Evolutionary conservation across 1,140 invertebrate species (phyloP).

Genomic region (Scaptomyza montana): DNA sequence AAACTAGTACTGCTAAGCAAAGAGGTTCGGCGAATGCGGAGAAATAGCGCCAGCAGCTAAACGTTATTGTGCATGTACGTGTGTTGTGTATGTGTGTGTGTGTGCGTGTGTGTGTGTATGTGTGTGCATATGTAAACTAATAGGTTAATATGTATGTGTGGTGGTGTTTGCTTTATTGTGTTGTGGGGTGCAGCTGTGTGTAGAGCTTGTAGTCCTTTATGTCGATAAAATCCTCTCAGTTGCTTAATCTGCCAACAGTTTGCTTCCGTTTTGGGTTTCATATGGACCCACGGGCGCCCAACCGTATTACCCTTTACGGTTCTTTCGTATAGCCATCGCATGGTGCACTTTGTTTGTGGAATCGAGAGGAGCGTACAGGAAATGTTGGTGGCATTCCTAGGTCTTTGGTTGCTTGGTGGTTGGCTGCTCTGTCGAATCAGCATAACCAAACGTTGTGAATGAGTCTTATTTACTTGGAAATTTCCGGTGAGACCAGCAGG

Average conservation of each 20-base stretch:
- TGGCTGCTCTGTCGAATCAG: slow-evolving; percentile 58
- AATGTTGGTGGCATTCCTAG: slow-evolving; percentile 40
- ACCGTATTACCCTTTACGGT: slow-evolving; percentile 65
- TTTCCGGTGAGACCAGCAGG: slow-evolving; percentile 61
- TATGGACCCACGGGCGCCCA: slow-evolving; percentile 61
- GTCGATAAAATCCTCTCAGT: slow-evolving; percentile 76
- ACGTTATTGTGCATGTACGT: slow-evolving; percentile 8
- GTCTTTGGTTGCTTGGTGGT: slow-evolving; percentile 16
- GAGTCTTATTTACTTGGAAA: slow-evolving; percentile 80
- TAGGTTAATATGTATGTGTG: slow-evolving; percentile 11
- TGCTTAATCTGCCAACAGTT: slow-evolving; percentile 77
- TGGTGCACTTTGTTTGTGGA: slow-evolving; percentile 59
- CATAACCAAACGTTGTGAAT: slow-evolving; percentile 78
- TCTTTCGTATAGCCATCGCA: slow-evolving; percentile 7
- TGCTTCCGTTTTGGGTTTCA: slow-evolving; percentile 79
- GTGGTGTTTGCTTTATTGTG: slow-evolving; percentile 9
- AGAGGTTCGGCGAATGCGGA: slow-evolving; percentile 38
- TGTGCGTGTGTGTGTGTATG: slow-evolving; percentile 10
- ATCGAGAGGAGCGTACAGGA: slow-evolving; percentile 50
- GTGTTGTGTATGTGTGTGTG: slow-evolving; percentile 2
- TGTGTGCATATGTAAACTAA: slow-evolving; percentile 8
- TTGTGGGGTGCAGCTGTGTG: slow-evolving; percentile 34
- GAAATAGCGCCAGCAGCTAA: slow-evolving; percentile 22
- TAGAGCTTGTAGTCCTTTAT: slow-evolving; percentile 44
- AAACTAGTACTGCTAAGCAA: slow-evolving; percentile 12